These are phyloP conservation scores for Diorhabda carinulata DNA, from an alignment of 1,140 invertebrate genomes.

Conservation along the genomic window DNA sequence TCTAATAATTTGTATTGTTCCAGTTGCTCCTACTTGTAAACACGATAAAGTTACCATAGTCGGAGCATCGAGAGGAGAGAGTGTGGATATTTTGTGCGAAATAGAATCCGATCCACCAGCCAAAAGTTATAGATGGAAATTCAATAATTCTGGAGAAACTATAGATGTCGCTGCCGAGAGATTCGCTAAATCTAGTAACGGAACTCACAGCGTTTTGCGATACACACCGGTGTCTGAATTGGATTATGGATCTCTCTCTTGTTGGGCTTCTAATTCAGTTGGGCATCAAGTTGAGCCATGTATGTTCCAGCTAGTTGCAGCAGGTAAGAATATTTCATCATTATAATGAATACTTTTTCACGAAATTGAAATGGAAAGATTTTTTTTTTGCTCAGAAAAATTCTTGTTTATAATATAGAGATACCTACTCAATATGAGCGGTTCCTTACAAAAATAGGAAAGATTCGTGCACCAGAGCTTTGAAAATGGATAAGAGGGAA, in stretches of 20 bases:
- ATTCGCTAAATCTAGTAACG: slow-evolving; percentile 61
- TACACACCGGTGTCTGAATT: slow-evolving; percentile 68
- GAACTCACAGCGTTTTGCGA: slow-evolving; percentile 62
- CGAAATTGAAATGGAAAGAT: no score
- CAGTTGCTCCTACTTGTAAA: slow-evolving; percentile 79
- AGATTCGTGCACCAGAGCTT: no score
- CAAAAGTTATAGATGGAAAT: slow-evolving; percentile 82
- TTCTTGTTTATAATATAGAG: no score
- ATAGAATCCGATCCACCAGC: slow-evolving; percentile 85
- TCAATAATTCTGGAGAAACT: slow-evolving; percentile 82
- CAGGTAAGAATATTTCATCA: slow-evolving; percentile 31
- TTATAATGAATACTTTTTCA: no score
- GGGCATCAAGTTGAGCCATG: slow-evolving; percentile 80
- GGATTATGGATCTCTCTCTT: slow-evolving; percentile 77
- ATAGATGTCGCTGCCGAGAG: slow-evolving; percentile 70
- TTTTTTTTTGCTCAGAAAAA: no score
- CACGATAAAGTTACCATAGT: slow-evolving; percentile 71
- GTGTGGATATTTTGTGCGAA: slow-evolving; percentile 76
- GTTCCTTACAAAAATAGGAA: no score
- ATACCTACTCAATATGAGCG: no score
- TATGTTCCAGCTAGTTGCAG: slow-evolving; percentile 70
- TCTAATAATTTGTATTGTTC: slow-evolving; percentile 31
- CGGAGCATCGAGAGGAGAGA: slow-evolving; percentile 78
- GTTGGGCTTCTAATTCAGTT: slow-evolving; percentile 77
- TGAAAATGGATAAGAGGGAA: no score